These are phyloP conservation scores for Pipistrellus pipistrellus DNA, from an alignment of 2,797 vertebrate genomes.

Conservation along the genomic window DNA sequence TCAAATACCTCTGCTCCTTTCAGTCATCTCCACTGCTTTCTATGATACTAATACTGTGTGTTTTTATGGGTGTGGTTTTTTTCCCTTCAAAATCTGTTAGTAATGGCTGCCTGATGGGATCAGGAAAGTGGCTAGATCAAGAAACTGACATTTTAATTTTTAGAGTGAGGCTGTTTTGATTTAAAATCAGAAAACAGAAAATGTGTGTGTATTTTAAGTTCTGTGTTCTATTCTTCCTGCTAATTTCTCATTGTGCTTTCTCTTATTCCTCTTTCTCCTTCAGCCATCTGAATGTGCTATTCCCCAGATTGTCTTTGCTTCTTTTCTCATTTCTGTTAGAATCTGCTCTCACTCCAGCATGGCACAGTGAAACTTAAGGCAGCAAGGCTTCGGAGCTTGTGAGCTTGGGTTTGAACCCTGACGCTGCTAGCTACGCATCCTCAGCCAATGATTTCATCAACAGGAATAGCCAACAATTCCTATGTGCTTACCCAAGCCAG, in stretches of 20 bases:
- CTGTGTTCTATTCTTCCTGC: not conserved
- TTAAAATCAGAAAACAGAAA: slow-evolving; percentile 33
- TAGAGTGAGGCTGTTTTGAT: slow-evolving; percentile 11
- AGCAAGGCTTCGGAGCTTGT: not conserved
- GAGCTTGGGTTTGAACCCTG: not conserved
- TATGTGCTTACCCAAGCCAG: not conserved
- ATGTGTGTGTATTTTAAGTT: not conserved
- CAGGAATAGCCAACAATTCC: not conserved
- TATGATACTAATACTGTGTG: not conserved
- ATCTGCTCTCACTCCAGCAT: not conserved
- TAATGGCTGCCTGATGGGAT: not conserved
- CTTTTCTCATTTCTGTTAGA: not conserved
- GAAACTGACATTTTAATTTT: slow-evolving; percentile 15
- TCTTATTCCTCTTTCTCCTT: not conserved
- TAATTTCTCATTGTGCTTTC: not conserved
- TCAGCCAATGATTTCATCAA: not conserved
- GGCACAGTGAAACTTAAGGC: not conserved
- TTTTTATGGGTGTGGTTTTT: not conserved
- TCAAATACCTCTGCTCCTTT: not conserved
- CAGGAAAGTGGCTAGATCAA: not conserved
- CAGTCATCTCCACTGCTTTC: not conserved
- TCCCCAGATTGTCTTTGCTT: not conserved
- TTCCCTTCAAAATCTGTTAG: not conserved
- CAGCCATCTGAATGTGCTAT: not conserved
- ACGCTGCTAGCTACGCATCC: not conserved